Evolutionary conservation across 2,797 vertebrate genomes (phyloP).

Genomic region (Mus minutoides): DNA sequence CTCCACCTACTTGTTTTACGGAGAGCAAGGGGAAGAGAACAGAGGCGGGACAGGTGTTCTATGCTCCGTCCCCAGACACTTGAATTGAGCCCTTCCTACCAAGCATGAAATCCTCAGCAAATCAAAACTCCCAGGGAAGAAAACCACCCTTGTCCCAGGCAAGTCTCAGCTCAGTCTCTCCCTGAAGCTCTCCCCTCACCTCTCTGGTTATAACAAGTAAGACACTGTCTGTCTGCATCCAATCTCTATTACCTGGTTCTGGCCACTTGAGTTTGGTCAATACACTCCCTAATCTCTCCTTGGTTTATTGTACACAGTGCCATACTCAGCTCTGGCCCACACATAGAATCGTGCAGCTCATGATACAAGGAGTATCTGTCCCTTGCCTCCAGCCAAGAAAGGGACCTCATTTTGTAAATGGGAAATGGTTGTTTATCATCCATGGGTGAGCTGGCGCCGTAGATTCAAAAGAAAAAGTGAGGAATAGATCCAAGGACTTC

Average conservation of each 20-base stretch:
- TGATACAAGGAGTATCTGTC: rapidly evolving
- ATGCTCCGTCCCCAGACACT: too few species aligned
- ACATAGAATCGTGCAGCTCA: background rate
- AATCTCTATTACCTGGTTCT: background rate
- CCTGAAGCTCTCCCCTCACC: background rate
- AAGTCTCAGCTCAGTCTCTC: background rate
- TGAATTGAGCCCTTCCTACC: background rate
- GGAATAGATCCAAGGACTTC: background rate
- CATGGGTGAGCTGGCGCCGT: background rate
- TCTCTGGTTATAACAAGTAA: background rate
- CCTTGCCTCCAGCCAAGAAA: background rate
- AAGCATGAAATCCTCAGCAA: background rate
- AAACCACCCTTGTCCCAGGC: background rate
- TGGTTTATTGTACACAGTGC: background rate
- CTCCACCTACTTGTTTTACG: background rate
- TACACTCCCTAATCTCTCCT: background rate
- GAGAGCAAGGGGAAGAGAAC: background rate
- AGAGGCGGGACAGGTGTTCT: background rate
- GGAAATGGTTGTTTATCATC: background rate
- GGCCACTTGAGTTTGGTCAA: background rate
- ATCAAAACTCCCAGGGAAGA: background rate
- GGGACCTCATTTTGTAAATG: background rate
- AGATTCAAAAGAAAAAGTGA: background rate
- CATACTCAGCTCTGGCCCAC: background rate
- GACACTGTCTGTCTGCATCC: background rate